These are phyloP conservation scores for Thamnaconus septentrionalis DNA, from an alignment of 2,113 vertebrate species.

Conservation along the genomic window DNA sequence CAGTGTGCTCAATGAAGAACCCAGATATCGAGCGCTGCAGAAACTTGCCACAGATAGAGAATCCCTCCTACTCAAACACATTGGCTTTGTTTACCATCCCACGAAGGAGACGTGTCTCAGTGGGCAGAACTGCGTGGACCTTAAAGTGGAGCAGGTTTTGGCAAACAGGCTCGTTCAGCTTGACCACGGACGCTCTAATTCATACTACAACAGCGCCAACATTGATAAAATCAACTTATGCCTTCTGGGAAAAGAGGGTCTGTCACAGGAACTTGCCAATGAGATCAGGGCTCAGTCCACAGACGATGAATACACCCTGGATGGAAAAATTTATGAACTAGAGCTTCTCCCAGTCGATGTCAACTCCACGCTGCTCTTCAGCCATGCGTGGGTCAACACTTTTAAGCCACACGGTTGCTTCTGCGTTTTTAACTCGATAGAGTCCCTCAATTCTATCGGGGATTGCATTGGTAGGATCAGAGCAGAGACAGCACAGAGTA, in stretches of 20 bases:
- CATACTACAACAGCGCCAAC: slow-evolving; percentile 93
- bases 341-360: slow-evolving; percentile 92
- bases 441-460: slow-evolving; percentile 93
- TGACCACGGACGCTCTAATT: slow-evolving; percentile 87
- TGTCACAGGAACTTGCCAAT: slow-evolving; percentile 95
- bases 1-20: slow-evolving; percentile 94
- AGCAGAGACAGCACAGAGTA: slow-evolving; percentile 87
- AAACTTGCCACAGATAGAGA: slow-evolving; percentile 97
- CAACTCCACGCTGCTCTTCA: slow-evolving; percentile 90
- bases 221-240: slow-evolving; percentile 97
- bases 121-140: slow-evolving; percentile 91
- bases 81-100: slow-evolving; percentile 98
- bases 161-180: slow-evolving; percentile 91
- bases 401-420: slow-evolving; percentile 98
- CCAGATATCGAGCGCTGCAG: slow-evolving; percentile 96
- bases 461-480: slow-evolving; percentile 95
- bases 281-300: slow-evolving; percentile 96
- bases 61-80: slow-evolving; percentile 97
- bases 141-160: slow-evolving; percentile 94
- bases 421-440: slow-evolving; percentile 97
- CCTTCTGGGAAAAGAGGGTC: slow-evolving; percentile 94
- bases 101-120: slow-evolving; percentile 99
- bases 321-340: slow-evolving; percentile 97
- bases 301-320: slow-evolving; percentile 96
- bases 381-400: slow-evolving; percentile 87